A percentile compares a stretch with the other conserved stretches of the same genome.
These are phyloP conservation scores for Galemys pyrenaicus DNA, from an alignment of 2,113 vertebrate species.

Conservation along the genomic window DNA sequence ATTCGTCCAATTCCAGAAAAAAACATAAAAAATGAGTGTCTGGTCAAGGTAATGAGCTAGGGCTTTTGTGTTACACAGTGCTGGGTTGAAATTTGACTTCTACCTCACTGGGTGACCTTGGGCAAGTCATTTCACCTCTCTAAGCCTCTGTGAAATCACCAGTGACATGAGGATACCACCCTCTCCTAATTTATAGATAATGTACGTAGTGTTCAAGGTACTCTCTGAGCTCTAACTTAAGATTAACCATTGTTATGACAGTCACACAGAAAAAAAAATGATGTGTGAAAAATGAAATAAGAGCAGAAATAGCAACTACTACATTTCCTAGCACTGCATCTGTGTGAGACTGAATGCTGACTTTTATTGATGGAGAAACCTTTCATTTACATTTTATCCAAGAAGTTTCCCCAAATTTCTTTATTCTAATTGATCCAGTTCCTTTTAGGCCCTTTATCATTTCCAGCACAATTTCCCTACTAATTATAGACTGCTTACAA, in stretches of 20 bases:
- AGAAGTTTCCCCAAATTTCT: neutral
- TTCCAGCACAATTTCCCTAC: neutral
- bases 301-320: neutral
- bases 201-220: rapidly evolving
- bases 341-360: neutral
- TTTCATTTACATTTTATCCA: neutral
- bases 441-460: neutral
- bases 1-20: neutral
- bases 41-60: neutral
- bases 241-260: neutral
- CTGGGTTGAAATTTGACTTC: neutral
- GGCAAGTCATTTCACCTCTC: neutral
- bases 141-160: neutral
- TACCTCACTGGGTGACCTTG: neutral
- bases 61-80: neutral
- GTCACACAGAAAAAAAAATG: neutral
- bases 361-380: neutral
- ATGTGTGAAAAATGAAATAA: neutral
- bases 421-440: neutral
- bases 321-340: neutral
- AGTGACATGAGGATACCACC: neutral
- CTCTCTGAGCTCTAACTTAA: neutral
- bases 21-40: neutral
- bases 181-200: neutral
- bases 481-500: neutral